phyloP scores from a whole-genome alignment of 2,888 invertebrate species.

The Monochamus alternatus region DNA sequence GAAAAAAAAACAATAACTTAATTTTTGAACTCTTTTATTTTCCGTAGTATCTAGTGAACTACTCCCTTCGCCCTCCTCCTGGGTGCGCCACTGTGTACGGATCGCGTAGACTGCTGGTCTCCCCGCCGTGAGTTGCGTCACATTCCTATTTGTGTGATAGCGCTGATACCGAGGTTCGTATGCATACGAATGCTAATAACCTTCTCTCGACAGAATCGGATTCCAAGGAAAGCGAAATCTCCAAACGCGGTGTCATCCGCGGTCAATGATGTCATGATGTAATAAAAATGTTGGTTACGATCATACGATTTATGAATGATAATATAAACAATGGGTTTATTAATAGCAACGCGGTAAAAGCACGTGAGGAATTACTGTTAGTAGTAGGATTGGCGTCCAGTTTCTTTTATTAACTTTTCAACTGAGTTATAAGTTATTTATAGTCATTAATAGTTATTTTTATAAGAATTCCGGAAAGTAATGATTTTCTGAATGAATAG shows the following conservation, averaged over 20 bases:
- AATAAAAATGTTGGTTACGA: slow-evolving; percentile 8
- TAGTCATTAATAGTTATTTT: too few species aligned
- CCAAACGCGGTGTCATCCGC: slow-evolving; percentile 27
- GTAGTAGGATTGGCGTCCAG: too few species aligned
- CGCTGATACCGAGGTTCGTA: slow-evolving; percentile 1
- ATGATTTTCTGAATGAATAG: not conserved
- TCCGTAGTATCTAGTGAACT: too few species aligned
- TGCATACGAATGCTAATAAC: slow-evolving; percentile 40
- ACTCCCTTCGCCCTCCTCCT: too few species aligned
- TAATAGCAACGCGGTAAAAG: not conserved
- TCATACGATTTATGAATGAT: slow-evolving; percentile 23
- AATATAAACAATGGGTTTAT: slow-evolving; percentile 21
- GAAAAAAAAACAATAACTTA: too few species aligned
- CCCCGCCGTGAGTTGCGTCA: slow-evolving; percentile 19
- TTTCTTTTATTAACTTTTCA: too few species aligned
- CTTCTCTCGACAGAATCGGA: slow-evolving; percentile 30
- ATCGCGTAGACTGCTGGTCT: slow-evolving; percentile 30
- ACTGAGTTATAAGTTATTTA: too few species aligned
- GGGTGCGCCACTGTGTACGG: not conserved
- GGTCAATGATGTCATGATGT: slow-evolving; percentile 25
- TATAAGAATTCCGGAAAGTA: not conserved
- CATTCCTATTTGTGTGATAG: slow-evolving; percentile 23
- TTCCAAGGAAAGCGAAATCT: slow-evolving; percentile 40
- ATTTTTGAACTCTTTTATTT: too few species aligned
- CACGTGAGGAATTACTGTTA: too few species aligned